Evolutionary conservation across 2,888 invertebrate genomes (phyloP).

Genomic region (Epistrophe eligans): DNA sequence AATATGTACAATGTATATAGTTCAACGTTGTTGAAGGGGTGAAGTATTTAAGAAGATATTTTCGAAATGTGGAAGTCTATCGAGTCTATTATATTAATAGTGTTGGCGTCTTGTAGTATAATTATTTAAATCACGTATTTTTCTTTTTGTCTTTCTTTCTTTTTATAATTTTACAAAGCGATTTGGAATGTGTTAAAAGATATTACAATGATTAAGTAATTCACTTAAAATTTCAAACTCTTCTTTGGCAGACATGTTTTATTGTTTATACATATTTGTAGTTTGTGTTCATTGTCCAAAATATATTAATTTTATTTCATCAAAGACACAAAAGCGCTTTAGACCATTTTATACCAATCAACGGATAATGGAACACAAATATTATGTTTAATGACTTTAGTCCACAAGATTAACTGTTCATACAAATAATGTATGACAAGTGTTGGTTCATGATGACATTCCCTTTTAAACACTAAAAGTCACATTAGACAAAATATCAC

Average conservation of each 20-base stretch:
- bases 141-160: background rate
- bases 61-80: background rate
- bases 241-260: background rate
- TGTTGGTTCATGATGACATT: too few species aligned
- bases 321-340: too few species aligned
- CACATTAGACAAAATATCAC: too few species aligned
- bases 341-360: background rate
- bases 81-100: background rate
- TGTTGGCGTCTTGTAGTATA: background rate
- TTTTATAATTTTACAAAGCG: background rate
- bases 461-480: too few species aligned
- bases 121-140: constrained; percentile 1
- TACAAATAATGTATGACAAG: too few species aligned
- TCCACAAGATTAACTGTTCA: too few species aligned
- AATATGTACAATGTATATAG: too few species aligned
- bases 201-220: background rate
- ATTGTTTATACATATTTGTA: background rate
- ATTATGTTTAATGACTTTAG: too few species aligned
- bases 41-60: background rate
- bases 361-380: background rate
- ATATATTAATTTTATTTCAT: background rate
- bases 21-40: background rate
- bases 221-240: background rate
- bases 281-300: background rate
- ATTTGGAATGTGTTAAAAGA: constrained; percentile 7